A percentile compares a stretch with the other conserved stretches of the same genome.
Conservation (phyloP, 2,797 vertebrate genomes). For the Vireo griseus region DNA sequence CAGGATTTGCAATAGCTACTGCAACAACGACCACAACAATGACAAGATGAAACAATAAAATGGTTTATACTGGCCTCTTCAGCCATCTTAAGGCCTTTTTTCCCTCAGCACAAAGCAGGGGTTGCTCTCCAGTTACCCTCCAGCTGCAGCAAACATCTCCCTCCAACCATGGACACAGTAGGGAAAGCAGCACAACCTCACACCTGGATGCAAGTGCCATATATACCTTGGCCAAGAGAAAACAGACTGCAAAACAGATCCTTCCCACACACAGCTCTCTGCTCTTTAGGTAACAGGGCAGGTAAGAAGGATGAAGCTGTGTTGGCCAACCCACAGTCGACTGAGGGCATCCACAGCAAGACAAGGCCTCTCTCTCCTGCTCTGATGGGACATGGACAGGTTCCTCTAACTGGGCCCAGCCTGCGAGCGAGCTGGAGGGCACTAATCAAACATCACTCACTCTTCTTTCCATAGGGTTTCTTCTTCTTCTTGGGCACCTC, state of each 20-base stretch:
- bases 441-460: constrained; percentile 67
- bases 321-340: neutral
- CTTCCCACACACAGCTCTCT: neutral
- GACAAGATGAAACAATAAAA: neutral
- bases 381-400: constrained; percentile 6
- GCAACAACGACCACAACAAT: neutral
- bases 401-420: constrained; percentile 60
- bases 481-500: constrained; percentile 75
- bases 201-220: constrained; percentile 23
- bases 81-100: neutral
- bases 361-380: constrained; percentile 60
- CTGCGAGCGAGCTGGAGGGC: constrained; percentile 43
- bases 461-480: constrained; percentile 77
- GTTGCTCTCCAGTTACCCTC: neutral
- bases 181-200: constrained; percentile 40
- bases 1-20: neutral
- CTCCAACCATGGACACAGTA: neutral
- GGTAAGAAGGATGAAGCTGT: constrained; percentile 12
- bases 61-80: neutral
- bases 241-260: neutral
- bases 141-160: neutral
- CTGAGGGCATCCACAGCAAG: constrained; percentile 24
- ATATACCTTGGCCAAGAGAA: neutral
- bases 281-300: neutral
- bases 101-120: neutral